Evolutionary conservation across 2,888 invertebrate genomes (phyloP).

Genomic region (Ophioninae sp.): DNA sequence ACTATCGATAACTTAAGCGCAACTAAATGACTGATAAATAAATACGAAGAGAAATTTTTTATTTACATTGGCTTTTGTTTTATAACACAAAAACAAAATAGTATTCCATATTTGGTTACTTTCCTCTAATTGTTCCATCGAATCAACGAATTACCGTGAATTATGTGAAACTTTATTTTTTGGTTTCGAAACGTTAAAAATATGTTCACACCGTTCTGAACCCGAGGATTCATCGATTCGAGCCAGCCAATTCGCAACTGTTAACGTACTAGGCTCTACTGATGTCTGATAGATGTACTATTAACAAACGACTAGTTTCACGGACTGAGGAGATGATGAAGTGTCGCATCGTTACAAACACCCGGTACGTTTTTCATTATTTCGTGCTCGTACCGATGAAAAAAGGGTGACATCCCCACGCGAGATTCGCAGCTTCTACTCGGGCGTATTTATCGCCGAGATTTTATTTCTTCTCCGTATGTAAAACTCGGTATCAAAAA

Average conservation of each 20-base stretch:
- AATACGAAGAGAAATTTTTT: no score
- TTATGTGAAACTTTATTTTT: background rate
- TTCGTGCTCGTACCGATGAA: constrained; percentile 34
- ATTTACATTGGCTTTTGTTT: no score
- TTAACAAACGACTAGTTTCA: constrained; percentile 35
- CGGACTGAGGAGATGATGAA: constrained; percentile 46
- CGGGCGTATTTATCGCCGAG: background rate
- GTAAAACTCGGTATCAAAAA: background rate
- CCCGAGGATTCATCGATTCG: constrained; percentile 35
- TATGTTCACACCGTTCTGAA: background rate
- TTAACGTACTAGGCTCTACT: constrained; percentile 6
- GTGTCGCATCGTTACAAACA: constrained; percentile 70
- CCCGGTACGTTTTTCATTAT: constrained; percentile 65
- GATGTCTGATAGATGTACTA: constrained; percentile 15
- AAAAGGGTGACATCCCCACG: constrained; percentile 8
- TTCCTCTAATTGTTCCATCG: no score
- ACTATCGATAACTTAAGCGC: no score
- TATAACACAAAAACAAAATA: no score
- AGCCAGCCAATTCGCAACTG: constrained; percentile 30
- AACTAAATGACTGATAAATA: no score
- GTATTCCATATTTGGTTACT: no score
- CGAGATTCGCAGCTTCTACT: background rate
- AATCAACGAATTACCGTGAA: no score
- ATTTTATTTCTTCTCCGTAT: background rate
- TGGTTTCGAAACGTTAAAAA: background rate